Conservation (phyloP, 2,113 vertebrate genomes). For the Steatornis caripensis region DNA sequence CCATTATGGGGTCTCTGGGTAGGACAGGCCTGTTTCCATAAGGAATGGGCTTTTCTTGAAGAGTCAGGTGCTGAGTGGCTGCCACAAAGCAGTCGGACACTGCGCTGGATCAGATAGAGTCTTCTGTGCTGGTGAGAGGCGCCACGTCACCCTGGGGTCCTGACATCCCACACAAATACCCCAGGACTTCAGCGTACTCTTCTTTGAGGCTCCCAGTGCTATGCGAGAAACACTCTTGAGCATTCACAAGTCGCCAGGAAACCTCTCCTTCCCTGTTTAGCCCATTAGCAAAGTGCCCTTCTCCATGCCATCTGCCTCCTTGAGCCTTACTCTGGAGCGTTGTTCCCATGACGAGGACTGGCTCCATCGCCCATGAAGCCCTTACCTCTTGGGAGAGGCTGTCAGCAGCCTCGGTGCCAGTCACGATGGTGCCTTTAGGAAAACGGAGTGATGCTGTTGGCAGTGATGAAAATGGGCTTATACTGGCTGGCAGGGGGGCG, state of each 20-base stretch:
- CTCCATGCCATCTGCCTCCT: neutral
- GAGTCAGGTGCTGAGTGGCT: neutral
- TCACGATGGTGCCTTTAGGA: neutral
- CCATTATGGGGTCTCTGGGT: neutral
- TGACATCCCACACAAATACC: neutral
- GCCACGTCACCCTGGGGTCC: neutral
- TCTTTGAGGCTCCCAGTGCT: neutral
- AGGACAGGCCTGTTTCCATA: neutral
- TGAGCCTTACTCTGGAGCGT: accelerated
- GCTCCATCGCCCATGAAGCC: neutral
- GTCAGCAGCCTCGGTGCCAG: neutral
- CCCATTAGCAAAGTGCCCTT: neutral
- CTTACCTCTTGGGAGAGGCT: neutral
- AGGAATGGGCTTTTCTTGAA: neutral
- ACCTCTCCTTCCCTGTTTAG: neutral
- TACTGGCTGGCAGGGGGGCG: neutral
- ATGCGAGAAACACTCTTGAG: neutral
- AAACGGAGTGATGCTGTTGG: neutral
- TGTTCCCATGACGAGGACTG: neutral
- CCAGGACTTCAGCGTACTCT: neutral
- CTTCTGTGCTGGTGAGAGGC: neutral
- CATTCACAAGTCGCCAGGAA: neutral
- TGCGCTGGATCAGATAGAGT: neutral
- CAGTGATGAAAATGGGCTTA: neutral
- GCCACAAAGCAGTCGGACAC: neutral